phyloP scores from a whole-genome alignment of 2,888 invertebrate genomes.

The Clivina fossor region DNA sequence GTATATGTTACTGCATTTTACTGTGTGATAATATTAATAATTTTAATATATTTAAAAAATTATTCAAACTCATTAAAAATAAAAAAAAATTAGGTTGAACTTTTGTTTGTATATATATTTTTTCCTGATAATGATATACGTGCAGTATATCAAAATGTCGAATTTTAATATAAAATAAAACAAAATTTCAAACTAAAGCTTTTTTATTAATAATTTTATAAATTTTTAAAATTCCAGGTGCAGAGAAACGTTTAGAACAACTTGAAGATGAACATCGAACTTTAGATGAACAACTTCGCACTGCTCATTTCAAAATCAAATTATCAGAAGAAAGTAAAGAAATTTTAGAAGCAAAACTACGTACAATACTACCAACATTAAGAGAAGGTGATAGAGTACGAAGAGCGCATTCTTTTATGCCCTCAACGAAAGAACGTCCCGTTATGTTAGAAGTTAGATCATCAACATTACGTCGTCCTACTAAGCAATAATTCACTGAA shows the following conservation, averaged over 20 bases:
- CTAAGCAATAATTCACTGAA: conserved; percentile 32
- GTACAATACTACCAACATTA: conserved; percentile 58
- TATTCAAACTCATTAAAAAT: too few species aligned
- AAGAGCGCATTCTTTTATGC: conserved; percentile 70
- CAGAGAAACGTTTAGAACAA: conserved; percentile 68
- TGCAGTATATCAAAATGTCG: too few species aligned
- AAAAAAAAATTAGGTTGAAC: too few species aligned
- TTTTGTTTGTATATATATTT: too few species aligned
- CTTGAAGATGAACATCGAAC: conserved; percentile 70
- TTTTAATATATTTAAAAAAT: neutral
- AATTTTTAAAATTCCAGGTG: conserved; percentile 58
- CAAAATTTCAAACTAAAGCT: too few species aligned
- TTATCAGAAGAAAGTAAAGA: conserved; percentile 66
- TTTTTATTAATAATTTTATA: too few species aligned
- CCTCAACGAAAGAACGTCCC: conserved; percentile 62
- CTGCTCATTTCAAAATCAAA: conserved; percentile 69
- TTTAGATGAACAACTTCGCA: conserved; percentile 69
- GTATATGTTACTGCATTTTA: too few species aligned
- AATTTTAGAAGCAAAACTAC: conserved; percentile 59
- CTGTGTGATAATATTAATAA: conserved; percentile 1
- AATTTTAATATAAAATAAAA: too few species aligned
- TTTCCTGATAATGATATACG: too few species aligned
- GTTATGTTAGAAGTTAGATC: conserved; percentile 51
- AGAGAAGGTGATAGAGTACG: conserved; percentile 64
- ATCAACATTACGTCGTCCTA: conserved; percentile 46